phyloP scores from a whole-genome alignment of 2,888 invertebrate species.

The Dichetophora obliterata region DNA sequence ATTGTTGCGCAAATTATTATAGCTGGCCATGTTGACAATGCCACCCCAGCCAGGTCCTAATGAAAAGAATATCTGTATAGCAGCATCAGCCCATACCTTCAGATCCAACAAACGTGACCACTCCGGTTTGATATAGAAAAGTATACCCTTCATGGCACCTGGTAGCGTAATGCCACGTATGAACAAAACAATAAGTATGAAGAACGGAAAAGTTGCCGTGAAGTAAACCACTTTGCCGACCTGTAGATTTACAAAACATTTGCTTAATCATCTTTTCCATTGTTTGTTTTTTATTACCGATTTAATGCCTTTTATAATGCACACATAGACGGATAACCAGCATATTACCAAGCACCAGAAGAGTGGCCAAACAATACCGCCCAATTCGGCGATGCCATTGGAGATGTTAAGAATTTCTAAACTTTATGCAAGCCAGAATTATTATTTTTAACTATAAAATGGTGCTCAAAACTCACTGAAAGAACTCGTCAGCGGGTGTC shows the following conservation, averaged over 20 bases:
- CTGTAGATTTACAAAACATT: constrained; percentile 47
- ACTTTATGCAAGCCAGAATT: constrained; percentile 71
- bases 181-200: constrained; percentile 80
- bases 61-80: constrained; percentile 93
- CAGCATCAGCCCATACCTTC: constrained; percentile 92
- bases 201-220: constrained; percentile 86
- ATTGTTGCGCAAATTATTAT: constrained; percentile 82
- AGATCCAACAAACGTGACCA: constrained; percentile 83
- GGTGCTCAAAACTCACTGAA: constrained; percentile 74
- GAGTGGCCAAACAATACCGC: constrained; percentile 84
- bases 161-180: constrained; percentile 84
- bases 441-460: background rate
- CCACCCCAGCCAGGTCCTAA: constrained; percentile 91
- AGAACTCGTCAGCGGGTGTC: constrained; percentile 87
- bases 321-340: constrained; percentile 86
- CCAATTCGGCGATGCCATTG: constrained; percentile 79
- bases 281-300: constrained; percentile 68
- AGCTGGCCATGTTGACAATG: constrained; percentile 87
- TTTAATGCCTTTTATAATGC: constrained; percentile 89
- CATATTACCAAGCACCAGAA: constrained; percentile 80
- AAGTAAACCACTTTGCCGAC: constrained; percentile 79
- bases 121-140: constrained; percentile 83
- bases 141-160: constrained; percentile 82
- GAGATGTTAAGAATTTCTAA: constrained; percentile 84
- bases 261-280: too few relatives aligned